Evolutionary conservation across 2,113 vertebrate species (phyloP).

Genomic region (Lepus europaeus): DNA sequence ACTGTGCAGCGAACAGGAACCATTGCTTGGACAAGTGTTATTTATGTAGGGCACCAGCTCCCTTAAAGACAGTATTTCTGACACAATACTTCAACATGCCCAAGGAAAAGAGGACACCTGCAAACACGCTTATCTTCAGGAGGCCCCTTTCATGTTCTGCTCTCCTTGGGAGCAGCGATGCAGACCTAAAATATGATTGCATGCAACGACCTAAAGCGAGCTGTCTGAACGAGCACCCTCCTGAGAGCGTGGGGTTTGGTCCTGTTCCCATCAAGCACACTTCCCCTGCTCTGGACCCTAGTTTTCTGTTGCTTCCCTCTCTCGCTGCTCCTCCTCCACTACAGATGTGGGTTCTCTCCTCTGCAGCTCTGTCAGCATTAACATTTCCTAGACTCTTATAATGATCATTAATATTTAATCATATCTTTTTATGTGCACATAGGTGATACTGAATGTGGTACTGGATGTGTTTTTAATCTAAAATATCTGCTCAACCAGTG

Average conservation of each 20-base stretch:
- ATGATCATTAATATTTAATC: neutral
- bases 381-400: constrained; percentile 14
- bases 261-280: neutral
- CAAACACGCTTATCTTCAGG: constrained; percentile 3
- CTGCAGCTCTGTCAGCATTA: neutral
- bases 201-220: constrained; percentile 37
- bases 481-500: constrained; percentile 16
- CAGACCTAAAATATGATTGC: constrained; percentile 12
- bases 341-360: neutral
- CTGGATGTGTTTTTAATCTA: neutral
- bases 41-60: neutral
- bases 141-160: neutral
- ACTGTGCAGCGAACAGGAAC: neutral
- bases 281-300: neutral
- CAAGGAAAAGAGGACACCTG: neutral
- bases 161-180: neutral
- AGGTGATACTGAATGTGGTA: neutral
- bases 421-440: neutral
- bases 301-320: neutral
- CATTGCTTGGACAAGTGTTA: neutral
- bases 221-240: neutral
- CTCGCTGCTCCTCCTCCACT: neutral
- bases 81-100: neutral
- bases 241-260: neutral
- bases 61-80: neutral